Percentiles rank a stretch among this genome's conserved stretches.
These are phyloP conservation scores for Microctonus aethiopoides DNA, from an alignment of 2,888 invertebrate genomes.

Conservation along the genomic window DNA sequence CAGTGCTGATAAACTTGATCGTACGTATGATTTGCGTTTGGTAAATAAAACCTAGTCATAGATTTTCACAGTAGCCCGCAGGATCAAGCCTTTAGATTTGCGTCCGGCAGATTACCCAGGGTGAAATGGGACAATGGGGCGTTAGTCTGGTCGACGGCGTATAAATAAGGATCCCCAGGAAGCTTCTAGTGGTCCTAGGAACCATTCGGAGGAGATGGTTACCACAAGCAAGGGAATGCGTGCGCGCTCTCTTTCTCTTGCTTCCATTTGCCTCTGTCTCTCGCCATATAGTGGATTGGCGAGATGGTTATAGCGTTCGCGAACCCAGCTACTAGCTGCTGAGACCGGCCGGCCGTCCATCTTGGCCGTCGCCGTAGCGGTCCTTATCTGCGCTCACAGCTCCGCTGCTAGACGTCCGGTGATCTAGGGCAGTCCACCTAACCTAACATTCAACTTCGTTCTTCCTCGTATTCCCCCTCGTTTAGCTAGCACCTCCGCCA, in stretches of 20 bases:
- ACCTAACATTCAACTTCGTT: slow-evolving; percentile 29
- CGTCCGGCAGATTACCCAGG: slow-evolving; percentile 66
- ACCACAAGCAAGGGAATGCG: slow-evolving; percentile 48
- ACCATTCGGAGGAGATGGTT: slow-evolving; percentile 53
- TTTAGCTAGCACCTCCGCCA: slow-evolving; percentile 36
- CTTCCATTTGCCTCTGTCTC: too few relatives aligned
- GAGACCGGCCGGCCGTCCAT: slow-evolving; percentile 66
- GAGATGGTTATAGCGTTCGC: slow-evolving; percentile 48
- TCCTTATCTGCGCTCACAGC: slow-evolving; percentile 68
- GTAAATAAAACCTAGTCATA: slow-evolving; percentile 67
- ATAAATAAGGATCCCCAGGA: slow-evolving; percentile 66
- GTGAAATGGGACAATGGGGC: slow-evolving; percentile 67
- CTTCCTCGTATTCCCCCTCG: slow-evolving; percentile 31
- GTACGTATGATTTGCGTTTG: slow-evolving; percentile 43
- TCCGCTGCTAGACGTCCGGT: slow-evolving; percentile 66
- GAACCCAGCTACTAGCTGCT: slow-evolving; percentile 53
- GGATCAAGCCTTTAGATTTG: slow-evolving; percentile 67
- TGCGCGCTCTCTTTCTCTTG: slow-evolving; percentile 29
- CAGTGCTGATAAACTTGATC: slow-evolving; percentile 14
- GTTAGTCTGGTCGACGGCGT: slow-evolving; percentile 64
- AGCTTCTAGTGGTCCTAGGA: slow-evolving; percentile 54
- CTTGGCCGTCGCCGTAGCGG: slow-evolving; percentile 66
- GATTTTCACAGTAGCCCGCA: slow-evolving; percentile 67
- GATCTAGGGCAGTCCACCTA: slow-evolving; percentile 63
- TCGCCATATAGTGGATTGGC: slow-evolving; percentile 24